Conservation (phyloP, 2,888 invertebrate species). For the Gymnocheta viridis region DNA sequence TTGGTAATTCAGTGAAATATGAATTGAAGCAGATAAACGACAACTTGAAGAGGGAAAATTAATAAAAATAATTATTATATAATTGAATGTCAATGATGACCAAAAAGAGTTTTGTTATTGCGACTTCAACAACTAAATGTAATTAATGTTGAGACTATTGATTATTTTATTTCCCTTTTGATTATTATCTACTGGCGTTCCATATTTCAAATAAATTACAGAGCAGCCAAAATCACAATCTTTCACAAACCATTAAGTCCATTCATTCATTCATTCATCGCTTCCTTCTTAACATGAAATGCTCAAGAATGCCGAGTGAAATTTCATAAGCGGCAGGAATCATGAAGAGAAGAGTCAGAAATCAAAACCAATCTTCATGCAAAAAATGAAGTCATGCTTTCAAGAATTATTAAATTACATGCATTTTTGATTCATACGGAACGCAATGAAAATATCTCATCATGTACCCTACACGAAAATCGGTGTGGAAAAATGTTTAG, state of each 20-base stretch:
- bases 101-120: conserved; percentile 13
- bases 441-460: not conserved
- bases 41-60: not conserved
- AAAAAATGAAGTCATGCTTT: not conserved
- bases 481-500: too few species aligned
- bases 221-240: conserved; percentile 11
- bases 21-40: not conserved
- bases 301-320: conserved; percentile 1
- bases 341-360: not conserved
- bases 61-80: conserved; percentile 11
- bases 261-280: not conserved
- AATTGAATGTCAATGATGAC: conserved; percentile 17
- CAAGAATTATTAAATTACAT: not conserved
- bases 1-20: too few species aligned
- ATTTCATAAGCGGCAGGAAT: not conserved
- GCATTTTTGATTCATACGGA: not conserved
- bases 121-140: not conserved
- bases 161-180: conserved; percentile 41
- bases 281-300: not conserved
- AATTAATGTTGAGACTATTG: not conserved
- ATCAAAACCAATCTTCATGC: not conserved
- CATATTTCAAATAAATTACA: not conserved
- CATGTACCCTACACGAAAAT: not conserved
- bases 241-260: not conserved
- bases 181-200: not conserved